phyloP scores from a whole-genome alignment of 2,113 vertebrate genomes.

The Antigone vipio region DNA sequence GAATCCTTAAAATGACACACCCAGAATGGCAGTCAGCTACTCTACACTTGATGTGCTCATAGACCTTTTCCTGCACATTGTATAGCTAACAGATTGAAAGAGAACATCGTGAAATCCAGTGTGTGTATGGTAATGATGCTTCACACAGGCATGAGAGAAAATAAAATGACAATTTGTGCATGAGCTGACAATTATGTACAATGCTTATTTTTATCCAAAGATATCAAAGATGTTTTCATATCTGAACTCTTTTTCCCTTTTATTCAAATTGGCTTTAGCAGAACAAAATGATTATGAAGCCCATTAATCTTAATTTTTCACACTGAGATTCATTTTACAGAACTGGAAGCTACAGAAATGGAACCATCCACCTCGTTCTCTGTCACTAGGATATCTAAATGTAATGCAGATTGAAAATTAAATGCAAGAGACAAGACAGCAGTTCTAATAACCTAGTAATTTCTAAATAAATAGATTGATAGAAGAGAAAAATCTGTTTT shows the following conservation, averaged over 20 bases:
- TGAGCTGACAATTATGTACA: not conserved
- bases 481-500: slow-evolving; percentile 53
- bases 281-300: slow-evolving; percentile 74
- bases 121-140: not conserved
- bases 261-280: slow-evolving; percentile 71
- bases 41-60: not conserved
- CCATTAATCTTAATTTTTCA: slow-evolving; percentile 84
- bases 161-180: not conserved
- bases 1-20: not conserved
- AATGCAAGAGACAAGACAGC: slow-evolving; percentile 71
- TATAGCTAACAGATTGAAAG: not conserved
- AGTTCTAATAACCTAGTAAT: slow-evolving; percentile 73
- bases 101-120: not conserved
- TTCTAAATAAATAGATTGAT: slow-evolving; percentile 79
- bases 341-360: slow-evolving; percentile 68
- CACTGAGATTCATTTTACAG: slow-evolving; percentile 71
- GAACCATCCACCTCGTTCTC: slow-evolving; percentile 46
- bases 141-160: not conserved
- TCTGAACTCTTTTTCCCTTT: slow-evolving; percentile 8
- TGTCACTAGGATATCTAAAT: slow-evolving; percentile 73
- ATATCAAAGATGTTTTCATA: slow-evolving; percentile 34
- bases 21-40: not conserved
- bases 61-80: not conserved
- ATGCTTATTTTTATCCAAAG: slow-evolving; percentile 46
- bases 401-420: slow-evolving; percentile 74